A percentile compares a stretch with the other conserved stretches of the same genome.
Evolutionary conservation across 2,113 vertebrate genomes (phyloP).

Genomic region (Pan paniscus): DNA sequence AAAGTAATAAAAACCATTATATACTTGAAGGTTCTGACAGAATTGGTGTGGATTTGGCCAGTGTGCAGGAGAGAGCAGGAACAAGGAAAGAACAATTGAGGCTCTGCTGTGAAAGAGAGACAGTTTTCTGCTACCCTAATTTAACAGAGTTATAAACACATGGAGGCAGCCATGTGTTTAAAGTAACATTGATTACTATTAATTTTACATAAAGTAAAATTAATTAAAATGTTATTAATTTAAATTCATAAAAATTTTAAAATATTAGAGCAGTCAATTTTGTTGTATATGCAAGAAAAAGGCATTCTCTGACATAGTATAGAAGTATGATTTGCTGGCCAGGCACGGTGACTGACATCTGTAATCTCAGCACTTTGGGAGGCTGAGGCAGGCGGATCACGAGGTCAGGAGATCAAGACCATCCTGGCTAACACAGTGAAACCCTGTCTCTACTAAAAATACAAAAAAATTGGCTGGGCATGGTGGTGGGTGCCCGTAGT

Average conservation of each 20-base stretch:
- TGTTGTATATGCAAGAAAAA: neutral
- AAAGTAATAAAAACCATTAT: neutral
- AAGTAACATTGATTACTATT: no score
- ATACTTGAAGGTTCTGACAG: neutral
- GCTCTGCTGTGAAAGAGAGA: neutral
- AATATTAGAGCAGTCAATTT: neutral
- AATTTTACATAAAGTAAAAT: no score
- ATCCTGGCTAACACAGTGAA: no score
- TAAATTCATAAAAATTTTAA: neutral
- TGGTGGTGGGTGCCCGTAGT: no score
- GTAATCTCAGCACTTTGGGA: no score
- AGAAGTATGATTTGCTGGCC: neutral
- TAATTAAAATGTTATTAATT: no score
- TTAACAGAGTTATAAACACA: neutral
- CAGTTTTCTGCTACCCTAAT: neutral
- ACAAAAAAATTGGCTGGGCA: no score
- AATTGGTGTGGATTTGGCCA: neutral
- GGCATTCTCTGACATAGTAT: neutral
- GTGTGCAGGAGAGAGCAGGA: neutral
- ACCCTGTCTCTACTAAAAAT: no score
- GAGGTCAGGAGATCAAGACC: no score
- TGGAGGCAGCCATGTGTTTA: neutral
- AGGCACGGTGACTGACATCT: no score
- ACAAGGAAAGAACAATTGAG: neutral
- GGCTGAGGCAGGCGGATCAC: no score